Base-by-base conservation (phyloP, 2,888 invertebrate genomes). In the Drosophila nr. perissopoda region DNA sequence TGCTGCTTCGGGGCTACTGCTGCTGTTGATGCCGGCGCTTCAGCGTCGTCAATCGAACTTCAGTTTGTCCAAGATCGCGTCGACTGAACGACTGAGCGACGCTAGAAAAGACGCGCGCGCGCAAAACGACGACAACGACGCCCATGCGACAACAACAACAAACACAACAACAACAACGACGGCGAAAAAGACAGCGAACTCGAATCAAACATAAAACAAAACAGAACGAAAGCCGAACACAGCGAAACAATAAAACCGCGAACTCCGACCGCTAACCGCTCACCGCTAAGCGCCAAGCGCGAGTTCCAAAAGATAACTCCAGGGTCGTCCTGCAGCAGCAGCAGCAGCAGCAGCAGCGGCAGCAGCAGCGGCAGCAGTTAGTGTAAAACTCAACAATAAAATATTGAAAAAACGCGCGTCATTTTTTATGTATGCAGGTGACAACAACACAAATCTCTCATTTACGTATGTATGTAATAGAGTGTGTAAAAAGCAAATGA, bases 21-120 rank as follows among this genome's bases (percentile, higher is more conserved):
- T 36, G 29, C 21, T 51, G 48, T 42, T 48, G 64, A 18, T 53
- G 65, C 53, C 58, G 75, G 58, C 68, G 60, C 60, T 57, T 63
- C 60, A 52, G 66, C 59, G 73, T 75, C 80, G 73, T 83, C 80
- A 69, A 76, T 71, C 80, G 86, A 90, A 87, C 90, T 90, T 88
- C 84, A 88, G 87, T 88, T 88, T 89, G 90, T 89, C 90, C 80
- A 87, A 90, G 87, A 90, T 86, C 89, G 87, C 89, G 83, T 73
- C 86, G 71, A 80, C 76, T 72, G 76, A 84, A 87, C 85, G 89
- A 89, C 87, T 87, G 11, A 57, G 42, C 57, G 89, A 73, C 77
- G 87, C 76, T 70, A 73, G 75, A 72, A 71, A 75, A 75, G 80
- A 84, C 74, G 78, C 80, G 83, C 80, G 81, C 84, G 87, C 82